A percentile compares a stretch with the other conserved stretches of the same genome.
These are phyloP conservation scores for Trogon surrucura DNA, from an alignment of 2,113 vertebrate species.

Conservation along the genomic window DNA sequence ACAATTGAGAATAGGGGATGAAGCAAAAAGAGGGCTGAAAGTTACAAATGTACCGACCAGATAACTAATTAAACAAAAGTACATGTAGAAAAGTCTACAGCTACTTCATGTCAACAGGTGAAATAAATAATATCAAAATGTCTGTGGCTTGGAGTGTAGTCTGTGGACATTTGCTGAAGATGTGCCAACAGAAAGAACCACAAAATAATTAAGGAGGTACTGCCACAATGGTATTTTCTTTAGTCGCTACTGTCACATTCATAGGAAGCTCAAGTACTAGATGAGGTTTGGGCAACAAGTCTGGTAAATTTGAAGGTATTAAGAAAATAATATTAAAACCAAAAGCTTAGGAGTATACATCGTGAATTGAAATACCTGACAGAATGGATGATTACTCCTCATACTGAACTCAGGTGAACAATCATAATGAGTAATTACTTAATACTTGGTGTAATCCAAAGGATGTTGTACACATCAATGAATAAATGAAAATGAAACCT, in stretches of 20 bases:
- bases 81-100: not conserved
- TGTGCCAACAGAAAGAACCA: not conserved
- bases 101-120: not conserved
- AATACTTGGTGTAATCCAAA: no score
- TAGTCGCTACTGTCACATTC: rapidly evolving
- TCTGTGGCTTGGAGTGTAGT: not conserved
- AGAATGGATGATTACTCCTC: no score
- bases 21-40: not conserved
- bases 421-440: no score
- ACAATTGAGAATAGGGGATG: not conserved
- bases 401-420: no score
- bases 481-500: no score
- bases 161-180: not conserved
- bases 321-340: no score
- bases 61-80: not conserved
- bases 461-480: no score
- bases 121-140: not conserved
- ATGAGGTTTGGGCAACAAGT: not conserved
- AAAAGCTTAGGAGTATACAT: no score
- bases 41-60: not conserved
- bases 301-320: not conserved
- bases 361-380: no score
- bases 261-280: not conserved
- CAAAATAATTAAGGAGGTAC: not conserved
- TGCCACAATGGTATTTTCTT: not conserved